A percentile compares a stretch with the other conserved stretches of the same genome.
These are phyloP conservation scores for Clinocottus analis DNA, from an alignment of 2,113 vertebrate species.

Conservation along the genomic window DNA sequence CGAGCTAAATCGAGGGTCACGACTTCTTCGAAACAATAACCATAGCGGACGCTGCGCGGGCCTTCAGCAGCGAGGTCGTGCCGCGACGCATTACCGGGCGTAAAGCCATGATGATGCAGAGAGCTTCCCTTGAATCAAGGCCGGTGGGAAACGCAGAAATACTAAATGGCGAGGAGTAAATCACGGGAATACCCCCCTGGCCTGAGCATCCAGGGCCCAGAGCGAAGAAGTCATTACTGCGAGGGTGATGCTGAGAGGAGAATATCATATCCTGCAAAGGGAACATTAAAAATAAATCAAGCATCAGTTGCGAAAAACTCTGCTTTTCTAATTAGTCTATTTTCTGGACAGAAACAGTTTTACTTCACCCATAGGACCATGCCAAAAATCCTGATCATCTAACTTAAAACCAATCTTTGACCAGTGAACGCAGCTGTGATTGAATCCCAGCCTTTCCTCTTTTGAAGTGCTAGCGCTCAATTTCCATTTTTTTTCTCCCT, in stretches of 20 bases:
- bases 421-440: slow-evolving; percentile 31
- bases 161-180: slow-evolving; percentile 34
- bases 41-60: slow-evolving; percentile 42
- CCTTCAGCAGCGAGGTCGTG: slow-evolving; percentile 47
- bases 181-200: slow-evolving; percentile 57
- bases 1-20: slow-evolving; percentile 51
- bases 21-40: slow-evolving; percentile 69
- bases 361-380: neutral
- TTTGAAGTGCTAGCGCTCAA: slow-evolving; percentile 60
- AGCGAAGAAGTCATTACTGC: slow-evolving; percentile 51
- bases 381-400: slow-evolving; percentile 9
- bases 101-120: slow-evolving; percentile 15
- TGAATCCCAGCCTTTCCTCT: slow-evolving; percentile 46
- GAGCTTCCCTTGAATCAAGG: slow-evolving; percentile 44
- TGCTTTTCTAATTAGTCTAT: slow-evolving; percentile 21
- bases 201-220: slow-evolving; percentile 40
- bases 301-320: slow-evolving; percentile 23
- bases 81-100: slow-evolving; percentile 31
- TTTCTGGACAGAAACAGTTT: neutral
- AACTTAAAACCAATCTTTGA: slow-evolving; percentile 12
- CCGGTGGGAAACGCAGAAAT: slow-evolving; percentile 37
- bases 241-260: slow-evolving; percentile 25
- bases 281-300: slow-evolving; percentile 59
- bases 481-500: slow-evolving; percentile 49
- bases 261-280: slow-evolving; percentile 37